Evolutionary conservation across 2,113 vertebrate genomes (phyloP).

Genomic region (Perognathus longimembris): DNA sequence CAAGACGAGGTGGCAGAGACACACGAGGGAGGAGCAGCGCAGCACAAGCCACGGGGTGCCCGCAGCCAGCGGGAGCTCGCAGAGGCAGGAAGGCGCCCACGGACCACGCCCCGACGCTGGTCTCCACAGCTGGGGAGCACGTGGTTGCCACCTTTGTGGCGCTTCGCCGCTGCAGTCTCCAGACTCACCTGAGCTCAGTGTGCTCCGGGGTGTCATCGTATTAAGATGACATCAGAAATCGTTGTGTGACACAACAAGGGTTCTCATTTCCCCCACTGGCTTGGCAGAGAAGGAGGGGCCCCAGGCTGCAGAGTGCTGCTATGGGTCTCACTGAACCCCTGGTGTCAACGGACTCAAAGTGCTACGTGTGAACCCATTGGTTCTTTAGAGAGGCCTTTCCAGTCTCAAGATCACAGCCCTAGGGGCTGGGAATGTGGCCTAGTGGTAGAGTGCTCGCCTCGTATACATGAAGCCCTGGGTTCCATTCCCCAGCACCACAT

Average conservation of each 20-base stretch:
- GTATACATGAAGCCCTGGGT: no score
- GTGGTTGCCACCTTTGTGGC: no score
- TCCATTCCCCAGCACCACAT: no score
- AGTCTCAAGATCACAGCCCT: no score
- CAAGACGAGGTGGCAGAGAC: background rate
- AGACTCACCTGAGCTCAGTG: background rate
- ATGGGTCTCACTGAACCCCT: background rate
- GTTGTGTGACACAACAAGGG: no score
- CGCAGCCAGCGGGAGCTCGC: background rate
- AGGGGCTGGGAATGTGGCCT: no score
- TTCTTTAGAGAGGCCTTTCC: background rate
- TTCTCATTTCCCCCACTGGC: background rate
- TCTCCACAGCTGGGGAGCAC: no score
- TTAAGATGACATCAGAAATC: no score
- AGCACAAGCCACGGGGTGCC: background rate
- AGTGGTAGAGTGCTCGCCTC: no score
- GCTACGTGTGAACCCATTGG: background rate
- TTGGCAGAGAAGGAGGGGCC: background rate
- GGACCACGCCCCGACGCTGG: background rate
- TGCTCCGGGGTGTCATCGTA: background rate
- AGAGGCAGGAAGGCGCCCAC: background rate
- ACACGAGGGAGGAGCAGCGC: background rate
- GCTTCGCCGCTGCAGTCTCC: background rate
- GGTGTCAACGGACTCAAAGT: background rate
- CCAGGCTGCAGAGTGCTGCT: background rate